Evolutionary conservation across 2,113 vertebrate genomes (phyloP).

Genomic region (Rhombomys opimus): DNA sequence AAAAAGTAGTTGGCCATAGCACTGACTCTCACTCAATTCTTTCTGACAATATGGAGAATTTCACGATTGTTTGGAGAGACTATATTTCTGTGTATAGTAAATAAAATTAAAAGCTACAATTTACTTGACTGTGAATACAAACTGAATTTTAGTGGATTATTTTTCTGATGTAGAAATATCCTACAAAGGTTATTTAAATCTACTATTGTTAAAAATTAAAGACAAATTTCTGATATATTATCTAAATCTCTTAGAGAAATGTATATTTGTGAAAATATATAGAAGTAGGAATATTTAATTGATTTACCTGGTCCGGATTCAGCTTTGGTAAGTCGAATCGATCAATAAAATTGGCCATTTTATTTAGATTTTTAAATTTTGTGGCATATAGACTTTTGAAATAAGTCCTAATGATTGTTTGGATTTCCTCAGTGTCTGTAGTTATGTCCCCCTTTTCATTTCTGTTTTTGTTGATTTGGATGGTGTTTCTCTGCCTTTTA

Average conservation of each 20-base stretch:
- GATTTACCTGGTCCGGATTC: too few species aligned
- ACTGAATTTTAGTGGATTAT: background rate
- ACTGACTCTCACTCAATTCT: background rate
- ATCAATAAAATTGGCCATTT: too few species aligned
- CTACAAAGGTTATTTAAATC: background rate
- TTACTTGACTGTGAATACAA: background rate
- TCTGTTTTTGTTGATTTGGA: too few species aligned
- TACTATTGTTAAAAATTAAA: conserved; percentile 3
- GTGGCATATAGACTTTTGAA: too few species aligned
- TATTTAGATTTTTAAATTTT: too few species aligned
- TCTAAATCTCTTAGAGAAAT: background rate
- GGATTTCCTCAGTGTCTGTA: too few species aligned
- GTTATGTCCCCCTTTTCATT: too few species aligned
- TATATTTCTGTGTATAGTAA: background rate
- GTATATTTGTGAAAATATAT: background rate
- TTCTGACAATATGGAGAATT: background rate
- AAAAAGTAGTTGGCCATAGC: background rate
- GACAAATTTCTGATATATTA: background rate
- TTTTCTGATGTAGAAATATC: background rate
- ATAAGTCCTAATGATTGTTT: too few species aligned
- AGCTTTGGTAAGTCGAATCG: too few species aligned
- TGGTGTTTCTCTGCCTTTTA: too few species aligned
- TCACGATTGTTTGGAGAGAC: background rate
- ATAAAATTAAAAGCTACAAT: background rate
- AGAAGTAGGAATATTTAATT: background rate